Evolutionary conservation across 2,113 vertebrate genomes (phyloP).

Genomic region (Lanius ludovicianus): DNA sequence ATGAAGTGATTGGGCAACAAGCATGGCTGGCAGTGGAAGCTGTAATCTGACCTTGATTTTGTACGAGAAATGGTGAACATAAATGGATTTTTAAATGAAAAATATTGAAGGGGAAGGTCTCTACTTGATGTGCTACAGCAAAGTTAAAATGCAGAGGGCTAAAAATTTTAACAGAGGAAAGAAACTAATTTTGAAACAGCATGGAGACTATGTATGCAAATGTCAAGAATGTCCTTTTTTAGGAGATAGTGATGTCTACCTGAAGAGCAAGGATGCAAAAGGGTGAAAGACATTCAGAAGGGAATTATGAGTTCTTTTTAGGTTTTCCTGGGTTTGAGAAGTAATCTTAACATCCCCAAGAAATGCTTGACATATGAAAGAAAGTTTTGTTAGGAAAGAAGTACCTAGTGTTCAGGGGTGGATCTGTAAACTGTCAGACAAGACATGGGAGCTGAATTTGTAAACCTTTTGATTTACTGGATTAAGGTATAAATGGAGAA

Average conservation of each 20-base stretch:
- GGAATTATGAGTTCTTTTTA: not conserved
- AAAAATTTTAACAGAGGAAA: not conserved
- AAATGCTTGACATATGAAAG: not conserved
- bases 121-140: not conserved
- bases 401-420: not conserved
- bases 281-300: not conserved
- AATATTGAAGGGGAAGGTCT: not conserved
- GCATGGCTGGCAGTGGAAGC: not conserved
- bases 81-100: not conserved
- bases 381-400: not conserved
- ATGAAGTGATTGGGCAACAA: not conserved
- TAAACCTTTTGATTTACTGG: not conserved
- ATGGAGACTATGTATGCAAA: not conserved
- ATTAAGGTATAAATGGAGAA: not conserved
- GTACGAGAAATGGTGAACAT: not conserved
- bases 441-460: not conserved
- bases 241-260: not conserved
- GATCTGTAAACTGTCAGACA: not conserved
- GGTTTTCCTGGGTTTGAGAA: not conserved
- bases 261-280: not conserved
- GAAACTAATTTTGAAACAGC: not conserved
- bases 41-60: not conserved
- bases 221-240: not conserved
- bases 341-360: not conserved
- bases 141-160: not conserved